Evolutionary conservation across 1,140 invertebrate genomes (phyloP).

Genomic region (Camponotus vicinus): DNA sequence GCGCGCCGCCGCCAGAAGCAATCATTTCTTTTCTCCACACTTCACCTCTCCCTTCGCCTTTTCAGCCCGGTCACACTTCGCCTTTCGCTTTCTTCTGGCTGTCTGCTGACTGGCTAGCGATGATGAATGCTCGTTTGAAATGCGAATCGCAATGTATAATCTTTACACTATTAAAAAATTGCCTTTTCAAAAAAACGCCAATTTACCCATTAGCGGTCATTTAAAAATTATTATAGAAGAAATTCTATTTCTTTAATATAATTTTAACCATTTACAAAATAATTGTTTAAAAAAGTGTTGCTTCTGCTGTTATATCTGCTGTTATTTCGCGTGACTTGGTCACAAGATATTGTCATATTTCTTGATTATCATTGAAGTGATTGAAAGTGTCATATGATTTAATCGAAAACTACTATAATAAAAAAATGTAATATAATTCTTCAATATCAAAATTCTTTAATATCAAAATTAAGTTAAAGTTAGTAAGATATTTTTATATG

Average conservation of each 20-base stretch:
- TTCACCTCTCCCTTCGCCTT: not conserved
- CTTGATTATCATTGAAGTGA: not conserved
- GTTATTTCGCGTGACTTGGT: no score
- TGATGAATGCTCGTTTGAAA: constrained; percentile 43
- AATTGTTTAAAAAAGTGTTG: no score
- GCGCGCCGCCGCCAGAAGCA: constrained; percentile 66
- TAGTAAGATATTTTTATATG: not conserved
- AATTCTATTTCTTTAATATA: no score
- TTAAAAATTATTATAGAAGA: no score
- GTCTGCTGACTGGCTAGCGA: constrained; percentile 18
- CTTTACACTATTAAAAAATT: not conserved
- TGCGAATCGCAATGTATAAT: not conserved
- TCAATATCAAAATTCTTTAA: not conserved
- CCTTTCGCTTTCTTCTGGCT: not conserved
- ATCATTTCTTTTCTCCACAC: constrained; percentile 69
- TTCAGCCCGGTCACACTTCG: constrained; percentile 34
- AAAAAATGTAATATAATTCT: not conserved
- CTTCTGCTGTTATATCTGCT: no score
- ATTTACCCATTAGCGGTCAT: no score
- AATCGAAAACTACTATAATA: not conserved
- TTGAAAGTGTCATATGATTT: constrained; percentile 9
- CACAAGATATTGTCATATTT: no score
- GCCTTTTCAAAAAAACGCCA: no score
- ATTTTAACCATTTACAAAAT: no score
- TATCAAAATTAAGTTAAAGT: not conserved